Percentiles rank a stretch among this genome's conserved stretches.
phyloP scores from a whole-genome alignment of 2,888 invertebrate species.

The Vesta saturnalis region DNA sequence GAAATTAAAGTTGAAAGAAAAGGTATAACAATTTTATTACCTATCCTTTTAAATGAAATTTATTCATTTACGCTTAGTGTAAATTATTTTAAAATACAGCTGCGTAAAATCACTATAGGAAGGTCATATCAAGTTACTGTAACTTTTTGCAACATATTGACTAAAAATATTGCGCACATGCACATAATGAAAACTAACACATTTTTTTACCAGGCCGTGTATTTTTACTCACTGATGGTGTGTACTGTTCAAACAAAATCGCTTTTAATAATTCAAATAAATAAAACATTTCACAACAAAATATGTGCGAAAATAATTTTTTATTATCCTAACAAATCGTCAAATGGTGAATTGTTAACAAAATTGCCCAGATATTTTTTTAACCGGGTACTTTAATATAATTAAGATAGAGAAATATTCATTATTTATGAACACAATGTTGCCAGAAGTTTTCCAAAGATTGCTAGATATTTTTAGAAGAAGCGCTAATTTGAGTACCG shows the following conservation, averaged over 20 bases:
- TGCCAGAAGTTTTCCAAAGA: slow-evolving; percentile 41
- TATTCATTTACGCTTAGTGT: background rate
- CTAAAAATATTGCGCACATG: slow-evolving; percentile 3
- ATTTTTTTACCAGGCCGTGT: background rate
- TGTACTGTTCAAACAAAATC: background rate
- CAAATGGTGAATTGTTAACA: background rate
- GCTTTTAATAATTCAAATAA: slow-evolving; percentile 6
- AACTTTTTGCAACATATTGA: background rate
- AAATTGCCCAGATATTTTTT: background rate
- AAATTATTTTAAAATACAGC: slow-evolving; percentile 4
- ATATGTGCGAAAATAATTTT: background rate
- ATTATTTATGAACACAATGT: slow-evolving; percentile 43
- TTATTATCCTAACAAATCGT: background rate
- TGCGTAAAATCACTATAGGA: slow-evolving; percentile 2
- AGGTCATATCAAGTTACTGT: slow-evolving; percentile 1
- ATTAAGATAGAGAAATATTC: slow-evolving; percentile 41
- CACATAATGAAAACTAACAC: slow-evolving; percentile 1
- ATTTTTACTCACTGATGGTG: background rate
- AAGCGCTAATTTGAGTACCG: slow-evolving; percentile 45
- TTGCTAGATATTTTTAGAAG: slow-evolving; percentile 44
- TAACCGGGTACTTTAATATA: slow-evolving; percentile 19
- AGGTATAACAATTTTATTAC: too few relatives aligned
- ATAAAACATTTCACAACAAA: background rate
- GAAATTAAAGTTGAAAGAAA: background rate
- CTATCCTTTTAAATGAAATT: too few relatives aligned